phyloP scores from a whole-genome alignment of 2,888 invertebrate species.

The Tinea trinotella region DNA sequence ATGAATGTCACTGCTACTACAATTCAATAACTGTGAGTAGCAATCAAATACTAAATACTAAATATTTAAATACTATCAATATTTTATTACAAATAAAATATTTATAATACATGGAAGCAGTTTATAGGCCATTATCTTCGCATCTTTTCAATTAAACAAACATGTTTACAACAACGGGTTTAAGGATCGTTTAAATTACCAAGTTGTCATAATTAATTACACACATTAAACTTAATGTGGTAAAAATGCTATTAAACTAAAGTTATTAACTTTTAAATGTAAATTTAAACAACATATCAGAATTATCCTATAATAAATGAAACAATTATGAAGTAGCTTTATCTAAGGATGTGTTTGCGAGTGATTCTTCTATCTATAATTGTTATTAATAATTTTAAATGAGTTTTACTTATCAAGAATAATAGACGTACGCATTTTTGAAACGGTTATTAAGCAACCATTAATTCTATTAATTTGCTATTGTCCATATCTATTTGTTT shows the following conservation, averaged over 20 bases:
- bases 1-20: too few species aligned
- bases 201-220: background rate
- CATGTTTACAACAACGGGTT: background rate
- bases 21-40: too few species aligned
- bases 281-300: background rate
- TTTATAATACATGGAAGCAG: too few species aligned
- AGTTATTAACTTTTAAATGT: background rate
- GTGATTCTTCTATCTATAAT: background rate
- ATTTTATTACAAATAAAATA: too few species aligned
- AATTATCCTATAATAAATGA: background rate
- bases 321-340: background rate
- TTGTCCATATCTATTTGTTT: too few species aligned
- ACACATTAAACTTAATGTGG: background rate
- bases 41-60: too few species aligned
- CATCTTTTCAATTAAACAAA: background rate
- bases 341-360: background rate
- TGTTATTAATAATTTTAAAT: background rate
- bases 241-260: background rate
- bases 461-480: too few species aligned
- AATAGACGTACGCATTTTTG: too few species aligned
- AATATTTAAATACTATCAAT: too few species aligned
- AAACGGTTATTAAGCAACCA: too few species aligned
- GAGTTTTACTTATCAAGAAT: too few species aligned
- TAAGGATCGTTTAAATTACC: background rate
- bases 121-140: too few species aligned